phyloP scores from a whole-genome alignment of 1,140 invertebrate species.

The Sycobia sp. region DNA sequence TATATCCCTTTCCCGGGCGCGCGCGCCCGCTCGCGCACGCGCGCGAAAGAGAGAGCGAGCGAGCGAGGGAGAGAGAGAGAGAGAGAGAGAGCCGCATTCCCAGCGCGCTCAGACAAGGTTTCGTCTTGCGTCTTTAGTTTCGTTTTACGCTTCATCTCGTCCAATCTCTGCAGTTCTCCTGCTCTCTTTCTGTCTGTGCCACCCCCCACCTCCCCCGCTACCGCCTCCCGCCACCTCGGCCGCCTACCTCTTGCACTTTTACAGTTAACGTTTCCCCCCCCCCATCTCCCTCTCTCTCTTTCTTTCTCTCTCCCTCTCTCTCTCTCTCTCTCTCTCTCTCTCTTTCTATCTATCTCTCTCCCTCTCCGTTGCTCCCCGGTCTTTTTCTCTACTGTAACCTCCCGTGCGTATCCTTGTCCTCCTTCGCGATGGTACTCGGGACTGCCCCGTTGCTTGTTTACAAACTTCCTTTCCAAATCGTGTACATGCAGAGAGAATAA shows the following conservation, averaged over 20 bases:
- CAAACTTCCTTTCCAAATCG: no score
- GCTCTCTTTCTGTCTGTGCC: not conserved
- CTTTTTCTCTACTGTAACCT: not conserved
- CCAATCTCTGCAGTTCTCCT: not conserved
- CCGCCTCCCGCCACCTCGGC: no score
- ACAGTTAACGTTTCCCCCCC: no score
- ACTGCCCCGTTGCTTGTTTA: no score
- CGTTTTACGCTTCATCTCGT: slow-evolving; percentile 31
- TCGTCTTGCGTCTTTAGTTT: slow-evolving; percentile 32
- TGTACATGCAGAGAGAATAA: no score
- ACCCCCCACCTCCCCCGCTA: no score
- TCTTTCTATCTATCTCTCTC: no score
- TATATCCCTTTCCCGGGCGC: slow-evolving; percentile 7
- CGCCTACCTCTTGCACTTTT: no score
- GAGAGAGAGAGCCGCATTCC: not conserved
- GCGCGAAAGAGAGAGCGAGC: no score
- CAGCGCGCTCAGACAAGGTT: slow-evolving; percentile 24
- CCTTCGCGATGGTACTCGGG: no score
- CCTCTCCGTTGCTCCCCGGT: not conserved
- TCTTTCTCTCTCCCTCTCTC: not conserved
- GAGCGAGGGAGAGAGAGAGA: no score
- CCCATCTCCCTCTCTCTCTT: slow-evolving; percentile 7
- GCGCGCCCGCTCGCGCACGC: no score
- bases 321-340: not conserved
- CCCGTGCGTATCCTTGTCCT: not conserved